phyloP scores from a whole-genome alignment of 2,113 vertebrate species.

The Lamprotornis superbus region DNA sequence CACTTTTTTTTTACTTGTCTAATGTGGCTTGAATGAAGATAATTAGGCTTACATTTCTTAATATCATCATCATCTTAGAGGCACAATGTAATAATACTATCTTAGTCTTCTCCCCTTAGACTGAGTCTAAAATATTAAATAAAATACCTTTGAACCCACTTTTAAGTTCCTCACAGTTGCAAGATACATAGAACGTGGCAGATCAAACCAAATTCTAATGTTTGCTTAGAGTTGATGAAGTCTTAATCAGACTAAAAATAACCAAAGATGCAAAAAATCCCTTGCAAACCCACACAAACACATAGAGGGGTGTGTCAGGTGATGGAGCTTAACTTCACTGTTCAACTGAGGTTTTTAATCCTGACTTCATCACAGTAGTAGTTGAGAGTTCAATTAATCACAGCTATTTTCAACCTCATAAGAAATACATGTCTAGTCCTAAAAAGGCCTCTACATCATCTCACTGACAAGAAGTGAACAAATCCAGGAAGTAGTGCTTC shows the following conservation, averaged over 20 bases:
- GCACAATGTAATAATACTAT: neutral
- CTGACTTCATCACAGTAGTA: neutral
- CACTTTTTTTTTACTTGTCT: neutral
- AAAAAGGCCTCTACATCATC: neutral
- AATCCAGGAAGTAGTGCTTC: neutral
- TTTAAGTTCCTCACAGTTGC: neutral
- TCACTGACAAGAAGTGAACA: neutral
- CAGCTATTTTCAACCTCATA: neutral
- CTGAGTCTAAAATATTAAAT: neutral
- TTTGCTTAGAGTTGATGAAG: neutral
- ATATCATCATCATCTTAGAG: neutral
- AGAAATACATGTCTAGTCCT: neutral
- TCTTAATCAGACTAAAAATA: neutral
- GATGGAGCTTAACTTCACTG: neutral
- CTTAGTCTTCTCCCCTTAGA: neutral
- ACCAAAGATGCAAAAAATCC: neutral
- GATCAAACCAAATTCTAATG: neutral
- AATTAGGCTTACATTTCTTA: neutral
- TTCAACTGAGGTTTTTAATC: neutral
- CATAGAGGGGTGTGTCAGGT: neutral
- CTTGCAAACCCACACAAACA: neutral
- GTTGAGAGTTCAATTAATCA: neutral
- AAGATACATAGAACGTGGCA: fast-evolving
- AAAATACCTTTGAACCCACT: neutral
- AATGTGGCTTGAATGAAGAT: neutral